Evolutionary conservation across 1,140 invertebrate species (phyloP).

Genomic region (Mylabris phalerata): DNA sequence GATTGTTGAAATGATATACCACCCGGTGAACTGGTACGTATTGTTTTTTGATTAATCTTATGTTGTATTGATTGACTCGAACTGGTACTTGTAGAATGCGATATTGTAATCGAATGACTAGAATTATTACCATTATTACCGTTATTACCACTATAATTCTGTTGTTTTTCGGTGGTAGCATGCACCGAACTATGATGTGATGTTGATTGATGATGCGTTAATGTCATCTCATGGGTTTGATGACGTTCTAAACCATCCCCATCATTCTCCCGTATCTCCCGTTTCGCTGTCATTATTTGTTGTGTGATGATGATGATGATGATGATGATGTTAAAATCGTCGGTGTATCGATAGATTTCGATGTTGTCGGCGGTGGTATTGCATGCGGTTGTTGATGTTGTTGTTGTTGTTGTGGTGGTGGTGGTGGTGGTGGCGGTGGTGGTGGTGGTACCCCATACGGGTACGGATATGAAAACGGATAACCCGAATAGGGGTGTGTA

Average conservation of each 20-base stretch:
- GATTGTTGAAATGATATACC: too few relatives aligned
- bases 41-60: constrained; percentile 40
- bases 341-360: constrained; percentile 40
- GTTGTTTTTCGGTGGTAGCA: constrained; percentile 53
- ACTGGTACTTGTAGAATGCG: constrained; percentile 57
- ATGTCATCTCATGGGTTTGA: constrained; percentile 53
- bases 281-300: constrained; percentile 49
- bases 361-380: constrained; percentile 64
- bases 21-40: constrained; percentile 46
- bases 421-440: constrained; percentile 64
- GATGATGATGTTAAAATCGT: constrained; percentile 53
- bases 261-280: constrained; percentile 47
- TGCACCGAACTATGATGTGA: constrained; percentile 57
- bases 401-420: too few relatives aligned
- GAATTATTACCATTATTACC: constrained; percentile 20
- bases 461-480: constrained; percentile 51
- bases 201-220: constrained; percentile 55
- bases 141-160: constrained; percentile 43
- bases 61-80: constrained; percentile 49
- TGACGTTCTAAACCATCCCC: constrained; percentile 44
- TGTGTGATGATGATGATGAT: constrained; percentile 59
- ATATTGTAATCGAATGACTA: constrained; percentile 55
- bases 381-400: constrained; percentile 57
- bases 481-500: constrained; percentile 59
- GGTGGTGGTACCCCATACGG: constrained; percentile 64